Evolutionary conservation across 2,888 invertebrate genomes (phyloP), one percentile per base, ranked within the genome.

Genomic region (Clunio marinus): DNA sequence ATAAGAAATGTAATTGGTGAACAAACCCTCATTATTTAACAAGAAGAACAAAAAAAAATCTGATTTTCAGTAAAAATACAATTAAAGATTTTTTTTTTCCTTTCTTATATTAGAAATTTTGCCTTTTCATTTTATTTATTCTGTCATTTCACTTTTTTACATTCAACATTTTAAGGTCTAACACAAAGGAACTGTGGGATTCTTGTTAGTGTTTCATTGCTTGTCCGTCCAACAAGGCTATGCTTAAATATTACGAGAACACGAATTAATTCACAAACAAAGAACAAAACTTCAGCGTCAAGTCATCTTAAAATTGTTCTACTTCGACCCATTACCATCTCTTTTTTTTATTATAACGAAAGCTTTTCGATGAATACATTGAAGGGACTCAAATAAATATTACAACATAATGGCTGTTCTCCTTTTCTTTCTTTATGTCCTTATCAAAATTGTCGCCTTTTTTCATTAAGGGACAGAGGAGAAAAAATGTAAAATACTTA

Each of bases 281-380:
- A n/a, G n/a, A n/a, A n/a, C n/a, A n/a, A n/a, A n/a, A n/a, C n/a
- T n/a, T n/a, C n/a, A n/a, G n/a, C n/a, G n/a, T n/a, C n/a, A n/a
- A n/a, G n/a, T n/a, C n/a, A n/a, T n/a, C n/a, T n/a, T n/a, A n/a
- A n/a, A n/a, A n/a, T n/a, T n/a, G n/a, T n/a, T n/a, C n/a, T n/a
- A n/a, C n/a, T n/a, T n/a, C n/a, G n/a, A n/a, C n/a, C n/a, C n/a
- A n/a, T n/a, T n/a, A n/a, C n/a, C n/a, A n/a, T n/a, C n/a, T n/a
- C 35, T 46, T 65, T 46, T 66, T 66, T 51, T 66, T 66, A 66
- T 66, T 55, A 66, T 66, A 55, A 22, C 35, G 66, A 28, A 65
- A 65, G 46, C 51, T 51, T 3, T 22, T 4, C 51, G 51, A 51
- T 51, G 51, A 51, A 51, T 51, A 51, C 51, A 51, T 51, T 51